Conservation (phyloP, 2,888 invertebrate genomes). For the Lasiommata megera region DNA sequence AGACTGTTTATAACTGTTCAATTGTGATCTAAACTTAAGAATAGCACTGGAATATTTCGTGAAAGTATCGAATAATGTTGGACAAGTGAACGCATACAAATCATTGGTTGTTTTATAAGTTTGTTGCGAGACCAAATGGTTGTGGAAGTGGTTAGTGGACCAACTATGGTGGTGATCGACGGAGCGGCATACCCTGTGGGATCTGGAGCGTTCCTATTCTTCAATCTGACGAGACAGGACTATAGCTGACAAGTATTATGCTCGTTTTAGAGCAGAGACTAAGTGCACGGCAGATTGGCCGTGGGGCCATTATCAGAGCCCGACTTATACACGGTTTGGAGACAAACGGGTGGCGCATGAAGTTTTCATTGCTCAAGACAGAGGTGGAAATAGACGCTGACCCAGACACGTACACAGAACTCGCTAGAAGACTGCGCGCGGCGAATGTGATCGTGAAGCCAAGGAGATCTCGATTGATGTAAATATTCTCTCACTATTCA, state of each 20-base stretch:
- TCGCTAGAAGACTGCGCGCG: conserved; percentile 61
- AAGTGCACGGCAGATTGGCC: conserved; percentile 62
- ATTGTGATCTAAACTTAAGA: conserved; percentile 26
- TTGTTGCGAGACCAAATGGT: conserved; percentile 47
- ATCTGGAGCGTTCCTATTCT: conserved; percentile 72
- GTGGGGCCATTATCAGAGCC: conserved; percentile 64
- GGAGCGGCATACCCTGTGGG: conserved; percentile 58
- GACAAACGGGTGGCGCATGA: conserved; percentile 73
- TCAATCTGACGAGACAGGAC: conserved; percentile 74
- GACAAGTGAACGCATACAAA: conserved; percentile 58
- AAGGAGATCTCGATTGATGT: conserved; percentile 55
- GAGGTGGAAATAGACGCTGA: conserved; percentile 74
- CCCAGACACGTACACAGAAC: conserved; percentile 59
- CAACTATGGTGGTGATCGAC: conserved; percentile 72
- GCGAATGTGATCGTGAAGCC: conserved; percentile 66
- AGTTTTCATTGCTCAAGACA: conserved; percentile 64
- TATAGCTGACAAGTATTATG: conserved; percentile 78
- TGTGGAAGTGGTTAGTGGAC: conserved; percentile 56
- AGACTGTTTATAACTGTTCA: neutral
- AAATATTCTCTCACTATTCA: conserved; percentile 47
- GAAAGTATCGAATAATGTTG: conserved; percentile 57
- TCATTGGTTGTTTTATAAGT: neutral
- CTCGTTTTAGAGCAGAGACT: conserved; percentile 78
- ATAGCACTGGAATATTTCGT: conserved; percentile 36
- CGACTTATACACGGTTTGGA: conserved; percentile 68